Base-by-base conservation (phyloP, 2,113 vertebrate species). In the Rhinolophus sinicus region DNA sequence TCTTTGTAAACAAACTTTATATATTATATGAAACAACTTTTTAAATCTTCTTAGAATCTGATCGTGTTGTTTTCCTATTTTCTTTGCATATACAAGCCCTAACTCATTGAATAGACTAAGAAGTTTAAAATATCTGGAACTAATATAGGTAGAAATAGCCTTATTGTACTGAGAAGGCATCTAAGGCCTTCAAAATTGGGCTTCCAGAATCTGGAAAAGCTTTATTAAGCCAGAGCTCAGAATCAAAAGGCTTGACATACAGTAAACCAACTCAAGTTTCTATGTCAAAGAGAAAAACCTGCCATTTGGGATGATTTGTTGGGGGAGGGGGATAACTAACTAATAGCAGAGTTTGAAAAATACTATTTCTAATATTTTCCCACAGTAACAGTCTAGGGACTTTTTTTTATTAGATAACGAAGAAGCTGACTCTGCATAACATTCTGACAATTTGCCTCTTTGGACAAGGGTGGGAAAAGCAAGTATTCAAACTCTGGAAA, bases 401-500 rank as follows among this genome's bases (percentile, higher is more conserved):
- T 70, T 90, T 76, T 93, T 94, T 92, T 91, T 85, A 70, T 86
- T 83, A 93, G 95, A 96, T 96, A 96, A 94, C 87, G 75, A 78
- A 82, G 72, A 77, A 77, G 50, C 94, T 75, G 72, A 87, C 78
- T 44, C 95, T 93, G 50, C 81, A 33, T 90, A 88, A 94, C 21
- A 75, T 76, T 82, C 82, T 98, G 96, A 93, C 93, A 95, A 38
- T 83, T 69, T 83, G 93, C 88, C 94, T 85, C 38, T 72, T 62
- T 88, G 67, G 60, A 93, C 81, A 64, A 92, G 84, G 77, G 85
- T 97, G 91, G 72, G 89, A 91, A 96, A 94, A 75, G 58, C 65
- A 94, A 97, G 76, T 69, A 92, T 96, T 97, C 52, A 97, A 90
- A 92, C 33, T 70, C 86, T 94, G 92, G 81, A 94, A 85, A 97